Base-by-base conservation (phyloP, 2,113 vertebrate species). In the Otolemur garnettii region DNA sequence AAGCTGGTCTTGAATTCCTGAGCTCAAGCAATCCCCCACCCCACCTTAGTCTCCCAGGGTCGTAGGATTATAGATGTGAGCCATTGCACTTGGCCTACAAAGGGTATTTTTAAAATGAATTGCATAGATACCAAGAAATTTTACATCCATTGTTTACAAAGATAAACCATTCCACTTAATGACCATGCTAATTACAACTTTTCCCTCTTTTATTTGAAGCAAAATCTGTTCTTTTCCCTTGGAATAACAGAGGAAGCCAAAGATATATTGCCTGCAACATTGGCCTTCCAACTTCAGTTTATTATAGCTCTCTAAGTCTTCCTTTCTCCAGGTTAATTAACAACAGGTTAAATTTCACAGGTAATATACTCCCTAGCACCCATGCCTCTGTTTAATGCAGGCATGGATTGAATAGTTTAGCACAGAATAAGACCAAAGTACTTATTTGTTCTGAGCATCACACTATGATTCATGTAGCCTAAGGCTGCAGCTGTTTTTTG, bases 141-240 rank as follows among this genome's bases (percentile, higher is more conserved):
- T 78, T 24, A 71, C 14, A 90, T 0, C 0, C 30, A 55, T 35
- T 83, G 7, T 66, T 92, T 89, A 72, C 81, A 87, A 94, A 78
- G 59, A 89, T 22, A 92, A 78, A 5, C 1, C 24, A 66, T 75
- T 88, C 21, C 11, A 38, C 95, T 96, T 80, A 59, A 90, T 94
- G 24, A 85, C 33, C 91, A 7, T 53, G 7, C 10, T 90, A 64
- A 83, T 77, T 96, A 55, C 77, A 71, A 60, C 28, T 69, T 35
- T 33, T 28, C 28, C 0, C 8, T 24, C 24, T 90, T 90, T 71
- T 42, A 91, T 74, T 26, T 90, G 42, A 94, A 59, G 7, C 1
- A 19, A 92, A 84, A 83, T 91, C 42, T 35, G 10, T 30, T 83
- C 19, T 55, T 22, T 38, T 97, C 15, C 17, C 77, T 30, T 92